Base-by-base conservation (phyloP, 2,797 vertebrate species). In the Clamator glandarius region DNA sequence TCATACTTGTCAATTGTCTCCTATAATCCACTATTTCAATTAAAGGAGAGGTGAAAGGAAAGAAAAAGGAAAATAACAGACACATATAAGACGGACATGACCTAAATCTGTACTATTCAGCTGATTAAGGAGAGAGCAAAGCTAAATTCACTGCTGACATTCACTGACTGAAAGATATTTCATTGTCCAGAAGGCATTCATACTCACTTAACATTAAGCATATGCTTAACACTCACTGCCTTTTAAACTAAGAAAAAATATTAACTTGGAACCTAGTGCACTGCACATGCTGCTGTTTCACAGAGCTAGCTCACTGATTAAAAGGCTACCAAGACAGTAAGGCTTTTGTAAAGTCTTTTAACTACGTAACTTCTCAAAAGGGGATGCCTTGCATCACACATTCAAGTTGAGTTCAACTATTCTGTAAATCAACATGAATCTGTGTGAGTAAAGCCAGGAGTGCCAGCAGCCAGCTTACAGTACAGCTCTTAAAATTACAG, bases 1-100 rank as follows among this genome's bases (percentile, higher is more conserved):
- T 72, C 72, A 89, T 58, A 87, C 72, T 75, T 87, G 90, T 87
- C 95, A 95, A 83, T 93, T 14, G 1, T 72, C 84, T 94, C 72
- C 36, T 28, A 48, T 55, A 87, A 64, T 41, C 54, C 50, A 68
- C 29, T 62, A 62, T 31, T 92, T 81, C 63, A 88, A 74, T 73
- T 90, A 94, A 92, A 79, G 58, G 87, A 75, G 18, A 64, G 21
- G 33, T n/a, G 44, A 92, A 92, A 31, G 15, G 31, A 87, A 95
- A 91, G 35, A 15, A 68, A 79, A 69, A 58, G 50, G 19, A 86
- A 86, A 94, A 93, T 62, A 74, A 64, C 17, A 74, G 58, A 66
- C 19, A 52, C 0, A 0, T 11, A 29, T 18, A 79, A 74, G 48
- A 90, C 42, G 46, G 52, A 85, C 63, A 61, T 66, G 46, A 89